Conservation (phyloP, 2,888 invertebrate species). For the Lucinisca nassula region DNA sequence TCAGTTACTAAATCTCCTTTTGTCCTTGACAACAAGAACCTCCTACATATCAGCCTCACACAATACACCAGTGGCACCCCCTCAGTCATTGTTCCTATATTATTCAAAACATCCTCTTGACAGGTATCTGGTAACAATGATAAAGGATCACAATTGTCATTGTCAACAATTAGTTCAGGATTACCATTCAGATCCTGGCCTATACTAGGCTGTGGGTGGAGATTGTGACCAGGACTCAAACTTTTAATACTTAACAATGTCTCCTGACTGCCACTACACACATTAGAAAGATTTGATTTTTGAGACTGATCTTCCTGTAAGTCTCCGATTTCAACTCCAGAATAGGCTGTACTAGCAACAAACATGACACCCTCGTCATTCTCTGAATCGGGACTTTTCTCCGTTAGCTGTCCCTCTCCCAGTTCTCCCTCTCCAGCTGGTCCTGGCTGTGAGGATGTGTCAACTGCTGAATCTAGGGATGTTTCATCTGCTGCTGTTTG, state of each 20-base stretch:
- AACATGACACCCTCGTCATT: conserved; percentile 65
- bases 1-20: conserved; percentile 90
- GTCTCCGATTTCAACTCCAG: conserved; percentile 86
- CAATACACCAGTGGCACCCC: conserved; percentile 92
- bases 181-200: conserved; percentile 84
- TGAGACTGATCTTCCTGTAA: conserved; percentile 84
- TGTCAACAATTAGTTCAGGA: conserved; percentile 72
- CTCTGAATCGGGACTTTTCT: conserved; percentile 50
- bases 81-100: conserved; percentile 91
- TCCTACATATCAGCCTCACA: conserved; percentile 92
- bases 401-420: not conserved
- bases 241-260: conserved; percentile 83
- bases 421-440: not conserved
- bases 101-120: conserved; percentile 53
- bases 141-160: conserved; percentile 18
- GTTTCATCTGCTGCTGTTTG: not conserved
- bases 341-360: conserved; percentile 83
- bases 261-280: conserved; percentile 83
- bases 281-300: conserved; percentile 78
- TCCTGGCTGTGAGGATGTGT: not conserved
- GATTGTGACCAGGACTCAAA: conserved; percentile 78
- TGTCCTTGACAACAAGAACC: conserved; percentile 92
- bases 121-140: conserved; percentile 33
- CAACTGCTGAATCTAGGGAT: not conserved
- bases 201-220: conserved; percentile 55